Base-by-base conservation (phyloP, 1,140 invertebrate species). In the Cecropterus lyciades region DNA sequence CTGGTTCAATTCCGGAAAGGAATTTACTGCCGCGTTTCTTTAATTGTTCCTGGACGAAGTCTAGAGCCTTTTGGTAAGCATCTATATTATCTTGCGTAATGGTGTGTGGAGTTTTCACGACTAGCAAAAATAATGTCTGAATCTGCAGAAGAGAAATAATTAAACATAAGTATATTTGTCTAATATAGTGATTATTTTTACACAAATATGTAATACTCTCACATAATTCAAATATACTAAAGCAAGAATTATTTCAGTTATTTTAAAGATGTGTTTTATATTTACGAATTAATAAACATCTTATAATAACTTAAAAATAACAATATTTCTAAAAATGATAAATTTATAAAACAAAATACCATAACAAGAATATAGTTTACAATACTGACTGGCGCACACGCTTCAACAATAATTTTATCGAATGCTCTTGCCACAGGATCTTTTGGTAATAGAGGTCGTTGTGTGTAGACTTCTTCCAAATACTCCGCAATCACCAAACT, bases 401-500 rank as follows among this genome's bases (percentile, higher is more conserved):
- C 93, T 85, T 97, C 96, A 33, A 98, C 94, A 11, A 97, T 91
- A n/a, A 98, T 93, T 75, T 95, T 95, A 71, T 98, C 97, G 69
- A 95, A 94, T 10, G 97, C 96, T 87, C 95, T 96, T 43, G 93
- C 92, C 42, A 97, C 91, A 11, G 97, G 96, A 90, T 98, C 96
- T 33, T 89, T 92, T 3, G 96, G 93, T 75, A 95, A 93, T 0
- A 98, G 89, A 17, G 93, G 94, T 13, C 94, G 91, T 20, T 95
- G 79, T 0, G 94, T 93, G 87, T 96, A 97, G 57, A 94, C 94
- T 64, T 98, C 96, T 77, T 98, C 97, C 33, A 98, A 81, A 82
- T 97, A 98, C 80, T 98, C 97, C 33, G 95, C 94, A 52, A 96
- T 95, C 9, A 98, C 94, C 24, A 97, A 85, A 75, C 97, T 98